Evolutionary conservation across 2,888 invertebrate species (phyloP).

Genomic region (Macrophya annulata): DNA sequence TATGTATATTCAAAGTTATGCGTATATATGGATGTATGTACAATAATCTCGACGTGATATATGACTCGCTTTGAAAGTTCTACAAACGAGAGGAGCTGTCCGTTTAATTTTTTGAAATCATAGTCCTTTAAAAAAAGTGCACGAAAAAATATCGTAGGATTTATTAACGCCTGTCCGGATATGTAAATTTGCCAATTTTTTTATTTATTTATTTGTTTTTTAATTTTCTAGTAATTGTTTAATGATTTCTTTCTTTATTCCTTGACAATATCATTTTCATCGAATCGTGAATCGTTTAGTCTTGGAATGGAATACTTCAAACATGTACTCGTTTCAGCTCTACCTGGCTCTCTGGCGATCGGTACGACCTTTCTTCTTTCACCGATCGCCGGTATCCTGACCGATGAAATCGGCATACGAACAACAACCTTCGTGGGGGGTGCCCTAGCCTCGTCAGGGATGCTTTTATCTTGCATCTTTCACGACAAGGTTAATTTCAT

Average conservation of each 20-base stretch:
- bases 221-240: background rate
- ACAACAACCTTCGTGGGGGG: slow-evolving; percentile 93
- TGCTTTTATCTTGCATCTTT: slow-evolving; percentile 91
- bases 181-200: background rate
- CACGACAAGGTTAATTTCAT: slow-evolving; percentile 75
- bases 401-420: slow-evolving; percentile 92
- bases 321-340: slow-evolving; percentile 85
- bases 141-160: background rate
- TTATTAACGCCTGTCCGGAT: background rate
- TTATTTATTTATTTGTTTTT: background rate
- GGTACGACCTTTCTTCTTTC: slow-evolving; percentile 95
- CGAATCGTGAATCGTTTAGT: background rate
- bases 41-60: background rate
- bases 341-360: slow-evolving; percentile 93
- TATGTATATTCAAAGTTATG: background rate
- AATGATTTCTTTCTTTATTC: background rate
- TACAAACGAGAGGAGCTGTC: background rate
- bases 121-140: background rate
- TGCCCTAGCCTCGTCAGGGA: slow-evolving; percentile 87
- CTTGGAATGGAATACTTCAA: background rate
- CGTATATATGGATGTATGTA: background rate
- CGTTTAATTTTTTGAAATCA: background rate
- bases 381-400: slow-evolving; percentile 92
- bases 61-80: background rate
- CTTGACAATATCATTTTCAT: background rate